These are phyloP conservation scores for Drosophila suboccidentalis DNA, from an alignment of 2,888 invertebrate genomes.

Conservation along the genomic window DNA sequence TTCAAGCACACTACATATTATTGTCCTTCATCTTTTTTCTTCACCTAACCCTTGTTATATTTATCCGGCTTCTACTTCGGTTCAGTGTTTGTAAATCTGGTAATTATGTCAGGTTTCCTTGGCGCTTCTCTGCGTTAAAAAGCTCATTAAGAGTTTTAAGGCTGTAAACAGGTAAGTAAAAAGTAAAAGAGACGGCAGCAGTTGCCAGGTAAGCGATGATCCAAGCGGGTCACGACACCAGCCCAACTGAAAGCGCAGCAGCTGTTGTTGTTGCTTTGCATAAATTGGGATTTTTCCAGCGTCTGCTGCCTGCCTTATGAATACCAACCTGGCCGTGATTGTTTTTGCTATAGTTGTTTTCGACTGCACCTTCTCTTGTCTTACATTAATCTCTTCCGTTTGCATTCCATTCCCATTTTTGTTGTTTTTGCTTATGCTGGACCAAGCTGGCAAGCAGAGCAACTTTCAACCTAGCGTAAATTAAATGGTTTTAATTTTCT, in stretches of 20 bases:
- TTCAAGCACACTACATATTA: no score
- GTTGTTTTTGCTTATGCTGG: not conserved
- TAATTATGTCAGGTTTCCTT: slow-evolving; percentile 22
- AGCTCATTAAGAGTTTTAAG: slow-evolving; percentile 1
- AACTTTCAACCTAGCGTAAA: no score
- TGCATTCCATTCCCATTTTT: no score
- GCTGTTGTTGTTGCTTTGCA: slow-evolving; percentile 7
- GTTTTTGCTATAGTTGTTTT: not conserved
- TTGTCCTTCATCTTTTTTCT: not conserved
- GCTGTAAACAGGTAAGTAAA: slow-evolving; percentile 4
- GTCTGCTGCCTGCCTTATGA: slow-evolving; percentile 1
- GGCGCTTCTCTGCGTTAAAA: not conserved
- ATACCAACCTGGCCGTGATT: slow-evolving; percentile 1
- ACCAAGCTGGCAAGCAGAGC: not conserved
- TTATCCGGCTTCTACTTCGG: not conserved
- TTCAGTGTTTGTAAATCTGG: slow-evolving; percentile 18
- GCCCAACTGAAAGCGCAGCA: not conserved
- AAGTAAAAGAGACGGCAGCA: not conserved
- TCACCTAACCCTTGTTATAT: not conserved
- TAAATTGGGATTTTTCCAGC: not conserved
- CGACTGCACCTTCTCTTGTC: not conserved
- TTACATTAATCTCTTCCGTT: not conserved
- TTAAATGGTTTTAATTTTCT: no score
- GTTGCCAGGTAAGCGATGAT: slow-evolving; percentile 14
- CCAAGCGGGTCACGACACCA: slow-evolving; percentile 8